Conservation (phyloP, 2,797 vertebrate species). For the Chiroxiphia lanceolata region DNA sequence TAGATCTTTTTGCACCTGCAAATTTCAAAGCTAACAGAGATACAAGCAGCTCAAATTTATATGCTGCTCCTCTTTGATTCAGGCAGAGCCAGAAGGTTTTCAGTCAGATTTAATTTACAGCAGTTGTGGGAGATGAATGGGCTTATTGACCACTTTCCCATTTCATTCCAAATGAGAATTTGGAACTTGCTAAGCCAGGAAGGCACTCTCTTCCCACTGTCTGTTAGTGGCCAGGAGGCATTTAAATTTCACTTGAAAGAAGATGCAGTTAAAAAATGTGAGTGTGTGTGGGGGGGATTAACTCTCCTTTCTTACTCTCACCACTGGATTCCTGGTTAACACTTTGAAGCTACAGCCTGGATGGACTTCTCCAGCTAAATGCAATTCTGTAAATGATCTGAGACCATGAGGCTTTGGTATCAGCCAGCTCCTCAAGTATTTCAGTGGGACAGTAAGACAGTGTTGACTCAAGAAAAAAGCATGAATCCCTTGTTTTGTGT, state of each 20-base stretch:
- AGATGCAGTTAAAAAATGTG: neutral
- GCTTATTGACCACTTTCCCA: neutral
- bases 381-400: neutral
- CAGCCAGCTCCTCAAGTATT: neutral
- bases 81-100: neutral
- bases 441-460: neutral
- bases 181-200: neutral
- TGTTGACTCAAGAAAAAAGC: neutral
- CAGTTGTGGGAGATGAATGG: neutral
- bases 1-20: neutral
- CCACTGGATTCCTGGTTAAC: neutral
- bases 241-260: neutral
- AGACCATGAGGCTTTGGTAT: neutral
- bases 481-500: neutral
- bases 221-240: neutral
- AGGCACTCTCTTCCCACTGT: neutral
- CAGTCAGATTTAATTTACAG: neutral
- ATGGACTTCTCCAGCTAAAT: neutral
- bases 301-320: neutral
- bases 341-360: neutral
- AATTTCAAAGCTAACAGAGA: neutral
- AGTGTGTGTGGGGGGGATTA: rapidly evolving
- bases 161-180: neutral
- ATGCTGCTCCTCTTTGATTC: neutral
- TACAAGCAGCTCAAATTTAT: neutral